Evolutionary conservation across 2,797 vertebrate species (phyloP).

Genomic region (Falco cherrug): DNA sequence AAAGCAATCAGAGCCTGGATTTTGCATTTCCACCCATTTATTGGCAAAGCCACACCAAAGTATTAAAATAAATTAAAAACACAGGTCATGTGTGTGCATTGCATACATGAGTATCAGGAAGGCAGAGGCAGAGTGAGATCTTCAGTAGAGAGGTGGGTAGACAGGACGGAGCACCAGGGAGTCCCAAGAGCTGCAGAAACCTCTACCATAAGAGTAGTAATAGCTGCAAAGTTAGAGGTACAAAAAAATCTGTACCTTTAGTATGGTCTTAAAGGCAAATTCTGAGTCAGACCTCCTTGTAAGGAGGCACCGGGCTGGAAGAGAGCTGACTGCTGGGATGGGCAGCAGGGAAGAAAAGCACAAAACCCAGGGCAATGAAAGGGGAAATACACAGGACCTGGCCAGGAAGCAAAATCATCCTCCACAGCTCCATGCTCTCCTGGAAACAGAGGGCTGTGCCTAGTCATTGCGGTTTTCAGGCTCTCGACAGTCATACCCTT

Average conservation of each 20-base stretch:
- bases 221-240: not conserved
- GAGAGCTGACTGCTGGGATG: not conserved
- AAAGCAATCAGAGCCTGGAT: not conserved
- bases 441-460: not conserved
- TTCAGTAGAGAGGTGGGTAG: not conserved
- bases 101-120: not conserved
- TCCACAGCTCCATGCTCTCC: not conserved
- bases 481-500: not conserved
- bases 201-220: not conserved
- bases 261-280: not conserved
- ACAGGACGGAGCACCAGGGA: not conserved
- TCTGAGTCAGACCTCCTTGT: not conserved
- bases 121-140: not conserved
- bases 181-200: not conserved
- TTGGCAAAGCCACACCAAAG: not conserved
- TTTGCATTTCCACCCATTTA: constrained; percentile 35
- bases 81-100: not conserved
- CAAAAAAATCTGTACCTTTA: not conserved
- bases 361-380: not conserved
- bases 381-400: not conserved
- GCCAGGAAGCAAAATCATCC: not conserved
- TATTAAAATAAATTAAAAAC: constrained; percentile 48
- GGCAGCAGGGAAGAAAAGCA: not conserved
- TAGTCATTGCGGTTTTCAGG: not conserved
- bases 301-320: not conserved